These are phyloP conservation scores for Zophobas morio DNA, from an alignment of 1,140 invertebrate genomes.

Conservation along the genomic window DNA sequence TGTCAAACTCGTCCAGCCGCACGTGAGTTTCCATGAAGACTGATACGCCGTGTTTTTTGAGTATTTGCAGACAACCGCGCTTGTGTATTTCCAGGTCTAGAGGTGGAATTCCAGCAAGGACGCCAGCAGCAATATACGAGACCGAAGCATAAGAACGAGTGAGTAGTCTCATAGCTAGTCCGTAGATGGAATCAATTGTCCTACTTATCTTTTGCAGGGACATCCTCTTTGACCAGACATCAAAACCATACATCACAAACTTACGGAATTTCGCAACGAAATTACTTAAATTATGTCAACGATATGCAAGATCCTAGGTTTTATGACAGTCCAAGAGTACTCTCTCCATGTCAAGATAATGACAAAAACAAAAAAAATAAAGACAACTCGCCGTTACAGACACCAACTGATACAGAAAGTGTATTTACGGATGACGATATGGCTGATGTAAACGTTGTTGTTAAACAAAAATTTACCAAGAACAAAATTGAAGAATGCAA, in stretches of 20 bases:
- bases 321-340: constrained; percentile 72
- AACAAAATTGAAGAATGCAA: constrained; percentile 61
- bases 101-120: background rate
- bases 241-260: no score
- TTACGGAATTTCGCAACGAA: constrained; percentile 59
- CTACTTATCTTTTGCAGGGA: no score
- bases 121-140: background rate
- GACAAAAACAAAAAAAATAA: constrained; percentile 63
- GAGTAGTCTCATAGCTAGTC: no score
- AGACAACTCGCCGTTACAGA: constrained; percentile 68
- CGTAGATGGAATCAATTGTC: no score
- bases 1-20: background rate
- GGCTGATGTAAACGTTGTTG: constrained; percentile 72
- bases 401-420: constrained; percentile 73
- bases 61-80: background rate
- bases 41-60: background rate
- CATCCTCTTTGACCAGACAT: no score
- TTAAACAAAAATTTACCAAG: constrained; percentile 73
- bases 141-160: background rate
- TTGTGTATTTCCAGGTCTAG: background rate
- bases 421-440: constrained; percentile 75
- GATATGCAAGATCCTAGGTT: constrained; percentile 68
- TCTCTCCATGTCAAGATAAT: constrained; percentile 49
- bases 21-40: background rate
- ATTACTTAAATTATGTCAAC: constrained; percentile 58